Percentiles rank a stretch among this genome's conserved stretches.
Conservation (phyloP, 2,797 vertebrate species). For the Coreius guichenoti region DNA sequence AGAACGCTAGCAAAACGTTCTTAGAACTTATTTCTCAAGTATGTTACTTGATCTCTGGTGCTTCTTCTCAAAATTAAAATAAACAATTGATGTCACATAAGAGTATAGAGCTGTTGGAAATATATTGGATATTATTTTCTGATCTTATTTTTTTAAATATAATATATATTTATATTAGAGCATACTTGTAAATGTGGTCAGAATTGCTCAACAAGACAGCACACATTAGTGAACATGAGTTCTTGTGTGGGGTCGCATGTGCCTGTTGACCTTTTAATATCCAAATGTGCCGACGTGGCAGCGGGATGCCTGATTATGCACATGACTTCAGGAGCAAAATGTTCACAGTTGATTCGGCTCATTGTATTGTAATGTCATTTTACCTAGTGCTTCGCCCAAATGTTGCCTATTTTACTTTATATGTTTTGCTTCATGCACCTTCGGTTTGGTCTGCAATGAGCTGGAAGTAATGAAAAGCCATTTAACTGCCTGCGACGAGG, state of each 20-base stretch:
- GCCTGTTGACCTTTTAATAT: not conserved
- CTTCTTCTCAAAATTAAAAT: too few relatives aligned
- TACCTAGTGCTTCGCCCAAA: not conserved
- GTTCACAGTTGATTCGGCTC: not conserved
- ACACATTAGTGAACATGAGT: not conserved
- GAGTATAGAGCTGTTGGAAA: too few relatives aligned
- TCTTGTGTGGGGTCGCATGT: not conserved
- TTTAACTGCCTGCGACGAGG: not conserved
- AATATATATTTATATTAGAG: not conserved
- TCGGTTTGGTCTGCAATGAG: not conserved
- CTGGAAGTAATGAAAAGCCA: not conserved
- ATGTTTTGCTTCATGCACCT: not conserved
- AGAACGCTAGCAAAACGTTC: too few relatives aligned
- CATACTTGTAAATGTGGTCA: not conserved
- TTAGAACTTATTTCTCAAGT: too few relatives aligned
- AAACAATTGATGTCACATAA: too few relatives aligned
- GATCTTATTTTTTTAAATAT: not conserved
- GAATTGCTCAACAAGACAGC: not conserved
- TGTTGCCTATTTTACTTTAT: not conserved
- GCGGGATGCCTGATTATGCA: slow-evolving; percentile 11
- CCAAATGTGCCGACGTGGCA: not conserved
- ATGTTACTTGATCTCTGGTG: too few relatives aligned
- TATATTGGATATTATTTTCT: too few relatives aligned
- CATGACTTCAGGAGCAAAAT: slow-evolving; percentile 9
- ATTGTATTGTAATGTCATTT: not conserved